Conservation (phyloP, 2,888 invertebrate genomes). For the Pecten maximus region DNA sequence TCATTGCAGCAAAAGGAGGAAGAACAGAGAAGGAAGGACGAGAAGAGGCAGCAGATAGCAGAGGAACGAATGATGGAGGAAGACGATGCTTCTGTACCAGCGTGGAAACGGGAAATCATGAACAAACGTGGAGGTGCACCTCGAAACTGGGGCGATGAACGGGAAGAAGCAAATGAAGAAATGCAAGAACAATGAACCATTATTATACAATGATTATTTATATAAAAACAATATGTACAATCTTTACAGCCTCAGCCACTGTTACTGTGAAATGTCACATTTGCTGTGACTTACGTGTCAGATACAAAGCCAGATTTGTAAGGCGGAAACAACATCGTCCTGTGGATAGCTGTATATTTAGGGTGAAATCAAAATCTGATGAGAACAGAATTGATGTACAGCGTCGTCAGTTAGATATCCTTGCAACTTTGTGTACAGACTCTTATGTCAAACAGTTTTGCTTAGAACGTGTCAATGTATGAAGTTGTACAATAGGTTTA, state of each 20-base stretch:
- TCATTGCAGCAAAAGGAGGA: conserved; percentile 46
- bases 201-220: neutral
- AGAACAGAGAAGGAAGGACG: conserved; percentile 48
- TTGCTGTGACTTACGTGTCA: neutral
- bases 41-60: conserved; percentile 57
- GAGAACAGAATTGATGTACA: neutral
- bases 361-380: neutral
- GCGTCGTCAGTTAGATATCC: neutral
- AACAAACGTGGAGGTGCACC: conserved; percentile 64
- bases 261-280: neutral
- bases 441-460: neutral
- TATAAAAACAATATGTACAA: neutral
- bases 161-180: conserved; percentile 62
- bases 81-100: conserved; percentile 72
- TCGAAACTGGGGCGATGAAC: conserved; percentile 67
- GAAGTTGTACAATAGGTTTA: neutral
- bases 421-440: neutral
- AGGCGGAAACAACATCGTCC: neutral
- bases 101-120: conserved; percentile 74
- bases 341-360: neutral
- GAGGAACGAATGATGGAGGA: conserved; percentile 58
- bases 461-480: neutral
- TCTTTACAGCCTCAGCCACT: neutral
- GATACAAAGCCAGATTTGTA: neutral
- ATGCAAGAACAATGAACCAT: conserved; percentile 43